These are phyloP conservation scores for Coptodon bakossiorum DNA, from an alignment of 2,113 vertebrate species.

Conservation along the genomic window DNA sequence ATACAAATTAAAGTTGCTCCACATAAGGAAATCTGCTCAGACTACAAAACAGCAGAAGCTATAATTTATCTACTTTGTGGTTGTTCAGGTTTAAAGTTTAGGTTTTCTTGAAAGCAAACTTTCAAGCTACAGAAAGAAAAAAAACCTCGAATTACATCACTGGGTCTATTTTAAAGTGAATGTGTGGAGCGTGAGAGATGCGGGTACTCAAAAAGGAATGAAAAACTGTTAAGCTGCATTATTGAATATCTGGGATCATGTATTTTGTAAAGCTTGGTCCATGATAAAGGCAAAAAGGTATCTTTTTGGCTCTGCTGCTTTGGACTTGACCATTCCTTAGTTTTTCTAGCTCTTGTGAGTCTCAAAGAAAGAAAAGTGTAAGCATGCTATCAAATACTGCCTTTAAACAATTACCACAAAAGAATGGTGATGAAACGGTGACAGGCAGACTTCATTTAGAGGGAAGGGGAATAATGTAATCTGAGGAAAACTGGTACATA, in stretches of 20 bases:
- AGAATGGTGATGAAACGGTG: background rate
- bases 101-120: background rate
- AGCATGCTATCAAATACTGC: background rate
- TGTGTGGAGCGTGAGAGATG: background rate
- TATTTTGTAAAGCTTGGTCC: background rate
- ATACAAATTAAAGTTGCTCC: background rate
- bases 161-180: background rate
- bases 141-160: background rate
- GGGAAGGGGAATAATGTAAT: background rate
- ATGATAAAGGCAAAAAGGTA: rapidly evolving
- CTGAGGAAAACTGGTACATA: background rate
- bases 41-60: background rate
- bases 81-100: background rate
- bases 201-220: background rate
- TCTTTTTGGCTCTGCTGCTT: background rate
- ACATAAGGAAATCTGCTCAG: background rate
- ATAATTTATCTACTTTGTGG: background rate
- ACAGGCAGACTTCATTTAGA: background rate
- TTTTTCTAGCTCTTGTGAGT: background rate
- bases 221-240: background rate
- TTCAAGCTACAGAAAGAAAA: background rate
- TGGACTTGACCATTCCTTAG: background rate
- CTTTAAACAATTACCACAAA: background rate
- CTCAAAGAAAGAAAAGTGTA: background rate
- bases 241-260: background rate